Percentiles rank a stretch among this genome's conserved stretches.
Evolutionary conservation across 2,797 vertebrate species (phyloP).

Genomic region (Pseudochirops corinnae): DNA sequence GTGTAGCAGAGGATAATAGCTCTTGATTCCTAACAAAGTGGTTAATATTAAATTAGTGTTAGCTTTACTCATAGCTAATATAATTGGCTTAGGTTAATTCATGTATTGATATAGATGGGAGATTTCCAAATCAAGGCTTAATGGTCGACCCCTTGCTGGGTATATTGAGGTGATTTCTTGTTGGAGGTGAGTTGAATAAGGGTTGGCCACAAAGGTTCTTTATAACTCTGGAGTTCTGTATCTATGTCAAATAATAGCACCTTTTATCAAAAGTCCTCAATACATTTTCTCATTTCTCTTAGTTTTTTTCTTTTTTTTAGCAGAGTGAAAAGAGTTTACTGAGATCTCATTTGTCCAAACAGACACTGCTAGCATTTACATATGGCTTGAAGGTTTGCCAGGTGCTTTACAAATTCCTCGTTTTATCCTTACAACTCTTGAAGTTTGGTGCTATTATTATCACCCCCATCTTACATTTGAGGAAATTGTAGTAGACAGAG

Average conservation of each 20-base stretch:
- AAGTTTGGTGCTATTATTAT: not conserved
- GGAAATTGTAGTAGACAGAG: not conserved
- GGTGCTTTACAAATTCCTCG: not conserved
- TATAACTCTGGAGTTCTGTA: not conserved
- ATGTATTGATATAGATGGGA: not conserved
- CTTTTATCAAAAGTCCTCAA: not conserved
- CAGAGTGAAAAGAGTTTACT: not conserved
- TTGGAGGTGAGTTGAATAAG: not conserved
- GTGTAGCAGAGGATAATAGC: not conserved
- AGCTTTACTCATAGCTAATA: slow-evolving; percentile 27
- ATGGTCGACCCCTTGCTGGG: not conserved
- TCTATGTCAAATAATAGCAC: not conserved
- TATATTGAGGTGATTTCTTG: not conserved
- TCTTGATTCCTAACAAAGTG: slow-evolving; percentile 13
- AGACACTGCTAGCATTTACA: not conserved
- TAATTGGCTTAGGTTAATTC: slow-evolving; percentile 28
- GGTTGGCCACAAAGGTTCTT: not conserved
- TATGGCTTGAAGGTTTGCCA: not conserved
- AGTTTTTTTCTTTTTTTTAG: not conserved
- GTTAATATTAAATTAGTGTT: slow-evolving; percentile 7
- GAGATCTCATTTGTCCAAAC: not conserved
- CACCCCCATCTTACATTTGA: not conserved
- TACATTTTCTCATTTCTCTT: not conserved
- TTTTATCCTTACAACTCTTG: not conserved
- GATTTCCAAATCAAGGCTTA: not conserved